Base-by-base conservation (phyloP, 2,113 vertebrate species). In the Hippopotamus amphibius region DNA sequence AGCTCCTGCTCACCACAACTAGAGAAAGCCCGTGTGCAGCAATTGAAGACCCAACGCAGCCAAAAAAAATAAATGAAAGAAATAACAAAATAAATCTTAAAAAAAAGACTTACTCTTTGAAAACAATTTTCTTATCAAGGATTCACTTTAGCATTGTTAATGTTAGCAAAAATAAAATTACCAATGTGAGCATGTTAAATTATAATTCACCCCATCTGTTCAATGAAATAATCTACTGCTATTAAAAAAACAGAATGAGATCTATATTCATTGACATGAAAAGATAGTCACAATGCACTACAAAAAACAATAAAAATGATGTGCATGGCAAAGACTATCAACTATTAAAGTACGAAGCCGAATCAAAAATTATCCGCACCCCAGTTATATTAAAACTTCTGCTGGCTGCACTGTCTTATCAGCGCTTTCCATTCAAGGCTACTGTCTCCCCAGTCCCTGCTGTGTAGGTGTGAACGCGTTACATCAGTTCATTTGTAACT, bases 221-320 rank as follows among this genome's bases (percentile, higher is more conserved):
- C 28, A 77, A 85, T 66, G 77, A 81, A 82, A 80, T 66, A 61
- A 90, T 43, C 17, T 48, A 72, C 24, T 89, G 33, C 24, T 82
- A 82, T 76, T 88, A 93, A 82, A 94, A 94, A 95, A 69, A 71
- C n/a, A 89, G 63, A 92, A 84, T 80, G 68, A 76, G 65, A 74
- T 7, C 11, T 81, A 84, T 37, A 84, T 68, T 61, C 33, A 28
- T 2, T 43, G 86, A 88, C 37, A 65, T 24, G 71, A 93, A 82
- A 85, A 86, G 90, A 86, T 0, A 65, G 30, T 12, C 46, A 72
- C 59, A 71, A 82, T 28, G 65, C 69, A 81, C 33, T 77, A 63
- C 53, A 48, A 16, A 55, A 19, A 19, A 76, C 21, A 95, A 66
- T 17, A 69, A 63, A 80, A 37, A 71, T 21, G 50, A 85, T 1